Conservation (phyloP, 2,888 invertebrate species). For the Steinernema scapterisci region DNA sequence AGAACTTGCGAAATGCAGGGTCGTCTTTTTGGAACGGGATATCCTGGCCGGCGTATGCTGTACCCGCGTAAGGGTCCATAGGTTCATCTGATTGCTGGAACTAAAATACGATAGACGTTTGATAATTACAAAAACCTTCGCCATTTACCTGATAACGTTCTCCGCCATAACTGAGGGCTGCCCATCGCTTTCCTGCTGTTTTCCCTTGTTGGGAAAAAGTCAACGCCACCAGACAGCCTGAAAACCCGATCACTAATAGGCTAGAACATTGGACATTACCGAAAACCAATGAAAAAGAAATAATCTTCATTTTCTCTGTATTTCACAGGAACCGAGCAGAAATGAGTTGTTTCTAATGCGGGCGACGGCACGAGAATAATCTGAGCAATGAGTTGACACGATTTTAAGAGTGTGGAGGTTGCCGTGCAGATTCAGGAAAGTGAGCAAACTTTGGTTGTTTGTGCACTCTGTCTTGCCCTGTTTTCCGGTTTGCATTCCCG, state of each 20-base stretch:
- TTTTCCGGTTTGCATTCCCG: conserved; percentile 5
- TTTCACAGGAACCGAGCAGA: neutral
- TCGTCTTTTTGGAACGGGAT: conserved; percentile 15
- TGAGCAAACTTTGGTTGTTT: conserved; percentile 11
- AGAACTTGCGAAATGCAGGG: neutral
- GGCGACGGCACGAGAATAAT: neutral
- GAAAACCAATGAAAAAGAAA: neutral
- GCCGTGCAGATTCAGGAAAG: neutral
- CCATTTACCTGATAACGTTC: neutral
- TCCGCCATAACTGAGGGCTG: conserved; percentile 8
- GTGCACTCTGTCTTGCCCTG: neutral
- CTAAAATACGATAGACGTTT: neutral
- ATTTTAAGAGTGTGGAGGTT: neutral
- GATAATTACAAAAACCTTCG: neutral
- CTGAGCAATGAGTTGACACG: neutral
- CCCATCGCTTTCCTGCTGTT: neutral
- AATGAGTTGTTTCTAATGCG: too few relatives aligned
- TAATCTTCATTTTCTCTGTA: neutral
- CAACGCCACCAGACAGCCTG: too few relatives aligned
- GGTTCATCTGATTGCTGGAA: conserved; percentile 18
- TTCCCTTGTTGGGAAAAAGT: too few relatives aligned
- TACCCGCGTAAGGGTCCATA: conserved; percentile 9
- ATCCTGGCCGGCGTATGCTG: conserved; percentile 5
- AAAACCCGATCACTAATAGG: too few relatives aligned
- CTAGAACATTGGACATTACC: too few relatives aligned